Evolutionary conservation across 2,888 invertebrate species (phyloP), one percentile per base, ranked within the genome.

Genomic region (Drosophila paranaensis): DNA sequence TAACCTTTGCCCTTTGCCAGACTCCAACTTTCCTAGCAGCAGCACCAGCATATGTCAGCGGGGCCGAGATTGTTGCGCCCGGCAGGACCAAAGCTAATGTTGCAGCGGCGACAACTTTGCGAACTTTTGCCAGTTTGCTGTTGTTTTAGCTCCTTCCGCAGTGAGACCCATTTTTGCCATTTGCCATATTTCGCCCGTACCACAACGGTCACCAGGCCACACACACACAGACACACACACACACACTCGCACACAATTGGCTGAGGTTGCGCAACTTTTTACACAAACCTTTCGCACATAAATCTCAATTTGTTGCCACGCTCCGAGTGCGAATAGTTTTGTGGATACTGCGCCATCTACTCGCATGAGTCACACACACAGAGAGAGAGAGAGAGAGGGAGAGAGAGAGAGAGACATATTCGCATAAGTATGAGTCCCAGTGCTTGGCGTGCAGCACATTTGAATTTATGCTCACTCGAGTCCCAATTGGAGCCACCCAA

Each of bases 281-380:
- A 68, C 74, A 78, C 75, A 85, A 82, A 73, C 72, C 82, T 79
- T 79, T 88, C 70, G 79, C 87, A 85, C 78, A 84, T 84, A 84
- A 84, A 84, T 84, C 84, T 84, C 86, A 84, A 84, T 84, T 84
- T 84, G 84, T 81, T 81, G 88, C 85, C 79, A 82, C 82, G 82
- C 82, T 72, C 61, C 56, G 70, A 80, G 82, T 88, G 84, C 81
- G 88, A 84, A 83, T 87, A 84, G 88, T 87, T 83, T 81, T 71
- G 63, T 51, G 66, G 61, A 66, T 74, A 57, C 74, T 53, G 70
- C 69, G 56, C 53, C 62, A 76, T 53, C 55, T 51, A 62, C 60
- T 40, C 71, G 30, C 37, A 69, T 77, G 72, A 76, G n/a, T 76
- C 77, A 73, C 68, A 73, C 63, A 54, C 33, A 40, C 60, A 60